Conservation (phyloP, 2,797 vertebrate species). For the Myotis myotis region DNA sequence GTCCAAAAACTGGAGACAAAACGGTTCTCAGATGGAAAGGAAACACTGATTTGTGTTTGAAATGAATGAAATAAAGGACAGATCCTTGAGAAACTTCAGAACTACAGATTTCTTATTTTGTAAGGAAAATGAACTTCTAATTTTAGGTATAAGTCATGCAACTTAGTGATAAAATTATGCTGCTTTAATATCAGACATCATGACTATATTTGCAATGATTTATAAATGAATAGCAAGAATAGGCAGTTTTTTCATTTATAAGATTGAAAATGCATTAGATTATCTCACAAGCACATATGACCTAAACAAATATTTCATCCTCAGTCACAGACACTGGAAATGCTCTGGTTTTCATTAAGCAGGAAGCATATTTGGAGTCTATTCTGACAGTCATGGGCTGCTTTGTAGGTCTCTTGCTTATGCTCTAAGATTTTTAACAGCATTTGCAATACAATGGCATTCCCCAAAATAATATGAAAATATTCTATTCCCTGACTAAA, state of each 20-base stretch:
- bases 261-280: background rate
- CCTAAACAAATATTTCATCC: conserved; percentile 1
- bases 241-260: background rate
- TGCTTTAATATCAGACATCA: background rate
- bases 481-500: background rate
- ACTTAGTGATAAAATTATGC: background rate
- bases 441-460: background rate
- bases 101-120: background rate
- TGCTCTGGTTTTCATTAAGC: background rate
- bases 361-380: background rate
- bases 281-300: background rate
- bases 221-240: background rate
- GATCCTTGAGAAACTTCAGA: background rate
- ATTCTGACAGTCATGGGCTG: background rate
- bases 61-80: background rate
- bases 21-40: background rate
- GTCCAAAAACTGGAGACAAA: background rate
- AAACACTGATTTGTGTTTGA: background rate
- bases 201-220: background rate
- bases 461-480: background rate
- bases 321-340: background rate
- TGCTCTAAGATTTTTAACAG: background rate
- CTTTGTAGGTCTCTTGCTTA: background rate
- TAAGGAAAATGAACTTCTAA: background rate
- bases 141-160: background rate